phyloP scores from a whole-genome alignment of 1,140 invertebrate genomes.

The Dendrolimus punctatus region DNA sequence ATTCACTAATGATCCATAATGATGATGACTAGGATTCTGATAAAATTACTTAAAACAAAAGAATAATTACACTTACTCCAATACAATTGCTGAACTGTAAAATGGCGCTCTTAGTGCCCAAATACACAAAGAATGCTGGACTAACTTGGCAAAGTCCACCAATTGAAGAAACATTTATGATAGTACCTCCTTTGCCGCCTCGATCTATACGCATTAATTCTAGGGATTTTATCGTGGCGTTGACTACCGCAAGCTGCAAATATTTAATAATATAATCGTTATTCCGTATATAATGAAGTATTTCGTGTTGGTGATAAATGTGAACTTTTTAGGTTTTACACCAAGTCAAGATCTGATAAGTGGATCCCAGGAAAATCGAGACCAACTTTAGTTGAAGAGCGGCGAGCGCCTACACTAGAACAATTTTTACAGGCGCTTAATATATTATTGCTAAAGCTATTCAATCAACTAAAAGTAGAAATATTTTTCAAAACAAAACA shows the following conservation, averaged over 20 bases:
- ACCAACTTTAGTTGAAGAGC: too few relatives aligned
- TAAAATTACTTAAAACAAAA: not conserved
- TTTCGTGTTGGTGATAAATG: too few relatives aligned
- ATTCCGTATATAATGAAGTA: not conserved
- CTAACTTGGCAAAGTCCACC: slow-evolving; percentile 61
- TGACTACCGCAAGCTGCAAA: slow-evolving; percentile 50
- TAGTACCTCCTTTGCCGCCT: slow-evolving; percentile 60
- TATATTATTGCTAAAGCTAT: too few relatives aligned
- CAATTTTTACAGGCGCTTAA: too few relatives aligned
- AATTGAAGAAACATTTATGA: slow-evolving; percentile 71
- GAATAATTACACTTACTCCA: slow-evolving; percentile 38
- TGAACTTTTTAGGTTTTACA: too few relatives aligned
- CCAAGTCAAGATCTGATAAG: too few relatives aligned
- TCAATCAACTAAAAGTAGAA: too few relatives aligned
- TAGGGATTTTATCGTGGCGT: slow-evolving; percentile 59
- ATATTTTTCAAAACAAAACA: too few relatives aligned
- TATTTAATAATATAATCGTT: not conserved
- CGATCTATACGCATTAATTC: slow-evolving; percentile 70
- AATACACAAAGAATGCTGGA: slow-evolving; percentile 67
- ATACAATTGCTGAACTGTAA: slow-evolving; percentile 73
- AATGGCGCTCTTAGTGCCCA: slow-evolving; percentile 72
- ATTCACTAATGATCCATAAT: too few relatives aligned
- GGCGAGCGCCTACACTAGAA: too few relatives aligned
- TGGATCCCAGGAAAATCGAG: too few relatives aligned
- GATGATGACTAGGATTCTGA: too few relatives aligned